Evolutionary conservation across 2,113 vertebrate genomes (phyloP), one percentile per base, ranked within the genome.

Genomic region (Lonchura striata): DNA sequence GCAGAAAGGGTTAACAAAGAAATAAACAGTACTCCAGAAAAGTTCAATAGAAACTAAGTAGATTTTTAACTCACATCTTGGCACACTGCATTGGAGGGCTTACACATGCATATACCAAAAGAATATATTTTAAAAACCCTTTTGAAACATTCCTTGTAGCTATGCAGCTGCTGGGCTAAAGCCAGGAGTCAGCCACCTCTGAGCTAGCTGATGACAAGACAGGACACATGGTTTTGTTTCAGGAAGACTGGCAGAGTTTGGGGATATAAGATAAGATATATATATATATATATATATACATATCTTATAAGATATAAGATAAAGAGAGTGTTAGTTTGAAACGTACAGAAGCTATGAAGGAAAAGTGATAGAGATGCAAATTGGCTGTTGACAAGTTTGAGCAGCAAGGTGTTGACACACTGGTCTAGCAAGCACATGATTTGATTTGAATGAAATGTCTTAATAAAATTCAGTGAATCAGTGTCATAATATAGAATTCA

Each of bases 121-220:
- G 6, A 52, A 37, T 23, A 7, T 15, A 44, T 37, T 8, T 2
- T 11, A 39, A 37, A 60, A 66, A 0, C 3, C 2, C 13, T 42
- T 94, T 35, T 63, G 7, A 75, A 75, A 52, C 19, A 75, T 41
- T n/a, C 19, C 44, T 18, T 44, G 27, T n/a, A 39, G 30, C 9
- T 64, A 24, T 14, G n/a, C 15, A n/a, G 25, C 44, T 86, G 33
- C 49, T 71, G 18, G 10, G 39, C 24, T 71, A 60, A 50, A 76
- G 35, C 7, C 31, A 72, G 24, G 15, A 77, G 42, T 47, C 42
- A 65, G 65, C 5, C 39, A 65, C 9, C 74, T 64, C 39, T 46
- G 56, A 71, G 23, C 5, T 42, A 66, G 30, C 5, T 49, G 13
- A 92, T 16, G 31, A 64, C 22, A 49, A 33, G 15, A 69, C 1